Conservation (phyloP, 2,113 vertebrate species). For the Dendrocopos noguchii region DNA sequence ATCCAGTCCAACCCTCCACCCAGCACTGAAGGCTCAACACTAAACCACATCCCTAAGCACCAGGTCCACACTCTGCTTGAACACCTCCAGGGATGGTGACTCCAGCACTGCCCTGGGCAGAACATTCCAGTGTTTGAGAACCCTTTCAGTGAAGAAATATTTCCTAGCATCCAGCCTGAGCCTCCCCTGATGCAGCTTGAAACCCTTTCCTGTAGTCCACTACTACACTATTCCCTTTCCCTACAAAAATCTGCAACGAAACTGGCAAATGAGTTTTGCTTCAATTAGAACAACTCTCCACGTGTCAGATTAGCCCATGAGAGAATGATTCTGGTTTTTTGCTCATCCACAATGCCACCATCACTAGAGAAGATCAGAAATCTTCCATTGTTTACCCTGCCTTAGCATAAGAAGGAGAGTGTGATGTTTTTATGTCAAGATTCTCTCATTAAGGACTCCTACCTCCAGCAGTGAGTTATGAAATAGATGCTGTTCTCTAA, state of each 20-base stretch:
- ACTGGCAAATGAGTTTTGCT: neutral
- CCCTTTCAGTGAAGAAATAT: no score
- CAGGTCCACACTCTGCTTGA: no score
- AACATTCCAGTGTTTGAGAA: no score
- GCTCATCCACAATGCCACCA: neutral
- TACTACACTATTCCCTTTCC: neutral
- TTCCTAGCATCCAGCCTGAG: no score
- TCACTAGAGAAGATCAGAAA: neutral
- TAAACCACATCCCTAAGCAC: no score
- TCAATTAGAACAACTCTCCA: neutral
- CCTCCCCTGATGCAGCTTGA: no score
- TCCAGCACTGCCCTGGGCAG: no score
- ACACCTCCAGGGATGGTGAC: no score
- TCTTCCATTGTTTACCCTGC: neutral
- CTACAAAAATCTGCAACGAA: neutral
- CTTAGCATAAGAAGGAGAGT: neutral
- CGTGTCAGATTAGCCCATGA: neutral
- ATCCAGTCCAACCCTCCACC: no score
- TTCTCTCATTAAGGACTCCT: neutral
- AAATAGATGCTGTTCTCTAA: conserved; percentile 15
- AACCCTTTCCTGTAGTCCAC: no score
- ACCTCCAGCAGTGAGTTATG: neutral
- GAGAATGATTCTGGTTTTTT: neutral
- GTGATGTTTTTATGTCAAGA: conserved; percentile 37
- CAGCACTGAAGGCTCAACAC: no score